phyloP scores from a whole-genome alignment of 2,888 invertebrate genomes.

The Melikaiella ostensackeni region DNA sequence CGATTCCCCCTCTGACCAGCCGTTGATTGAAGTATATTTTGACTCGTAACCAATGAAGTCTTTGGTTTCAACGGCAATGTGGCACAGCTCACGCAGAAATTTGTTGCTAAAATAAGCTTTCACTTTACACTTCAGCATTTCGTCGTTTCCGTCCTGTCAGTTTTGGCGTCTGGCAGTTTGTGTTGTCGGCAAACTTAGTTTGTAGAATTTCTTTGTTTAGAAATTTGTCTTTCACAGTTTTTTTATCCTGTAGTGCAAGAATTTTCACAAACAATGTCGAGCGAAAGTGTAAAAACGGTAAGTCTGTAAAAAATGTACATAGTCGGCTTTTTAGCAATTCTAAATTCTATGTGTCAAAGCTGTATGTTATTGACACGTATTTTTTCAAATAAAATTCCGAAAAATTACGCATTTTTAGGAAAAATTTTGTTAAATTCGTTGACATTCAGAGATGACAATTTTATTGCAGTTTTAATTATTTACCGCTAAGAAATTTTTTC shows the following conservation, averaged over 20 bases:
- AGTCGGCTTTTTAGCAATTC: conserved; percentile 15
- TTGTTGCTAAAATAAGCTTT: conserved; percentile 9
- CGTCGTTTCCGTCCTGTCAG: conserved; percentile 28
- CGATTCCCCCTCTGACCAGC: conserved; percentile 18
- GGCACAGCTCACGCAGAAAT: background rate
- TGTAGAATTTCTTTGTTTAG: conserved; percentile 36
- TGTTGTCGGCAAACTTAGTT: conserved; percentile 8
- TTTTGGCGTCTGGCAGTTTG: conserved; percentile 31
- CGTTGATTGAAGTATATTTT: background rate
- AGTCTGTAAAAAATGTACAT: conserved; percentile 44
- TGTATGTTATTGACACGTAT: background rate
- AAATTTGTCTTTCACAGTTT: background rate
- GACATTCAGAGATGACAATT: background rate
- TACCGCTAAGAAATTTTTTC: background rate
- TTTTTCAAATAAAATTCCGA: background rate
- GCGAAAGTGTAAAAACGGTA: conserved; percentile 74
- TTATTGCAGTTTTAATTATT: background rate
- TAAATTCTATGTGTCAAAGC: conserved; percentile 25
- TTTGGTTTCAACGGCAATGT: background rate
- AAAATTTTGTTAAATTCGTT: background rate
- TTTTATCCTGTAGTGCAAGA: background rate
- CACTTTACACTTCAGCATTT: conserved; percentile 3
- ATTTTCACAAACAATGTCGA: conserved; percentile 65
- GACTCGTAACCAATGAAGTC: background rate
- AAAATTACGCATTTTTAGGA: background rate